A percentile compares a stretch with the other conserved stretches of the same genome.
Conservation (phyloP, 2,113 vertebrate genomes). For the Ceuthmochares aereus region DNA sequence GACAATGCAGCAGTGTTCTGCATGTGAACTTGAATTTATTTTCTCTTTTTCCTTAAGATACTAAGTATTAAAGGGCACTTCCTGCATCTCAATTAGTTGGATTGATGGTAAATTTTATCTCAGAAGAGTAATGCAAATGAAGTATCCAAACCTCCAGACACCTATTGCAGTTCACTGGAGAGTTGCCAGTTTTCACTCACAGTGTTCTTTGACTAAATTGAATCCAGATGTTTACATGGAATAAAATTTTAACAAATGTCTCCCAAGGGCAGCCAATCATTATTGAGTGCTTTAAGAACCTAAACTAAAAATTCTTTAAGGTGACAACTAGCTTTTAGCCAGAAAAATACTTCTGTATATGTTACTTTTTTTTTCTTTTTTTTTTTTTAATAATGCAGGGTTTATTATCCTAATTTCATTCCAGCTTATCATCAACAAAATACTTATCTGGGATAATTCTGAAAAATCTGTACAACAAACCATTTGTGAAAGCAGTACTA, state of each 20-base stretch:
- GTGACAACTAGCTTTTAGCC: conserved; percentile 34
- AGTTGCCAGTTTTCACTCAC: conserved; percentile 47
- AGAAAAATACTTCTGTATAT: conserved; percentile 21
- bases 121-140: conserved; percentile 3
- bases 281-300: conserved; percentile 68
- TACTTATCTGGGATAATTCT: conserved; percentile 31
- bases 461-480: conserved; percentile 40
- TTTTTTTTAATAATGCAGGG: conserved; percentile 36
- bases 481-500: conserved; percentile 38
- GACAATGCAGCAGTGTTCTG: background rate
- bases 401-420: conserved; percentile 55
- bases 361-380: conserved; percentile 3
- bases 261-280: conserved; percentile 52
- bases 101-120: conserved; percentile 45
- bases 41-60: background rate
- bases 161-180: conserved; percentile 36
- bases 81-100: background rate
- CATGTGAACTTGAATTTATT: background rate
- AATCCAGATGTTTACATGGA: conserved; percentile 76
- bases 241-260: conserved; percentile 68
- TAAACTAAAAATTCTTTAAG: conserved; percentile 54
- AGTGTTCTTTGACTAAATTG: conserved; percentile 59
- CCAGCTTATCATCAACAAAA: conserved; percentile 31
- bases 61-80: background rate
- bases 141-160: conserved; percentile 38